Evolutionary conservation across 2,113 vertebrate genomes (phyloP), one percentile per base, ranked within the genome.

Genomic region (Hippolais icterina): DNA sequence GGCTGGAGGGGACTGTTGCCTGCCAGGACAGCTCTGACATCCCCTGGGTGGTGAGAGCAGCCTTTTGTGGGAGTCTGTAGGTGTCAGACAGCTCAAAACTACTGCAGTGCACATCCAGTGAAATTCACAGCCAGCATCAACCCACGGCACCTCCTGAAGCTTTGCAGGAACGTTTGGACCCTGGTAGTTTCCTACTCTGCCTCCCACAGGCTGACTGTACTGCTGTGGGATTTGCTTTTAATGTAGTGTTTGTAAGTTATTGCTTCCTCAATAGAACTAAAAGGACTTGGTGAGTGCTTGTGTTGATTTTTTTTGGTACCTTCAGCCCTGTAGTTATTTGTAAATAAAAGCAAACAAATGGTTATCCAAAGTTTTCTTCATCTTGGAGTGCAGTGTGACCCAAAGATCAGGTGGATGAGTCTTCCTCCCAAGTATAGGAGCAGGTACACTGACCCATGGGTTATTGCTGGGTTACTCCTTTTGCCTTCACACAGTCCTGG

Each of bases 361-460:
- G n/a, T 27, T 46, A 39, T 63, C 15, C 0, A 2, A n/a, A 53
- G n/a, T 88, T 77, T 59, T 65, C 60, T 87, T 70, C 35, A 33
- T 28, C 50, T 31, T 24, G 35, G 61, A 61, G 39, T 33, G 74
- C 53, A 15, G 10, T 16, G n/a, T 47, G 63, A 70, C 65, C 39
- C 44, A 39, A n/a, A 65, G 24, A 16, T 28, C 27, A 65, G 49
- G n/a, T 13, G 54, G 54, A 25, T 33, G 39, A 53, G 20, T 46
- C 24, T 42, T 78, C 22, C 52, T 84, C 17, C 49, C 75, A 28
- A 0, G 31, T 7, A 16, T 0, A 54, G 78, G 37, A 82, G 10
- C 19, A 1, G 12, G 53, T 8, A 6, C n/a, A 2, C 4, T 39
- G 68, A 35, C 29, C 60, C 3, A 0, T 15, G 59, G 37, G 37